Conservation (phyloP, 2,888 invertebrate genomes). For the Agrilus biguttatus region DNA sequence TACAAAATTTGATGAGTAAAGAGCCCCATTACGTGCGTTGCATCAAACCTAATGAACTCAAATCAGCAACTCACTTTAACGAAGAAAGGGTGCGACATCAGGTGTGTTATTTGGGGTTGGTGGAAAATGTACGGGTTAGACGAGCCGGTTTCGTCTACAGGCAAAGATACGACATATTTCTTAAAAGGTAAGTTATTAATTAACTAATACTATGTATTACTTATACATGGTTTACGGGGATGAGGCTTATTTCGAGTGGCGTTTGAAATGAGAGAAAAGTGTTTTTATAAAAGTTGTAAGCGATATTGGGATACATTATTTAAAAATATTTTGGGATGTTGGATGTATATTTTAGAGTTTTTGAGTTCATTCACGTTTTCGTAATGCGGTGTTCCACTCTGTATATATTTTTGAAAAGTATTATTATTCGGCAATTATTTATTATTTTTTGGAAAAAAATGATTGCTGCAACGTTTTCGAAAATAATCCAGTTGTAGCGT, state of each 20-base stretch:
- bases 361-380: too few relatives aligned
- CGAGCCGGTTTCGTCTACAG: slow-evolving; percentile 96
- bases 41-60: slow-evolving; percentile 92
- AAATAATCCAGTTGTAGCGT: too few relatives aligned
- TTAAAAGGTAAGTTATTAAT: slow-evolving; percentile 46
- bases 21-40: slow-evolving; percentile 96
- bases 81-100: slow-evolving; percentile 62
- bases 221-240: too few relatives aligned
- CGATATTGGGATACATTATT: too few relatives aligned
- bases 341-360: too few relatives aligned
- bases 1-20: slow-evolving; percentile 76
- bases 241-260: background rate
- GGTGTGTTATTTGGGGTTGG: slow-evolving; percentile 74
- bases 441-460: too few relatives aligned
- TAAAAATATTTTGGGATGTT: too few relatives aligned
- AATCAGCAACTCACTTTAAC: slow-evolving; percentile 76
- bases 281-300: background rate
- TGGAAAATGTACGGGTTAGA: slow-evolving; percentile 91
- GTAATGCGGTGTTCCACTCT: too few relatives aligned
- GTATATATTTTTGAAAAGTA: too few relatives aligned
- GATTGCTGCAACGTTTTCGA: too few relatives aligned
- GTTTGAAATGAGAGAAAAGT: background rate
- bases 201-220: too few relatives aligned
- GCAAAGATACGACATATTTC: slow-evolving; percentile 84
- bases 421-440: too few relatives aligned